Percentiles rank a stretch among this genome's conserved stretches.
Evolutionary conservation across 2,888 invertebrate species (phyloP).

Genomic region (Andrena hattorfiana): DNA sequence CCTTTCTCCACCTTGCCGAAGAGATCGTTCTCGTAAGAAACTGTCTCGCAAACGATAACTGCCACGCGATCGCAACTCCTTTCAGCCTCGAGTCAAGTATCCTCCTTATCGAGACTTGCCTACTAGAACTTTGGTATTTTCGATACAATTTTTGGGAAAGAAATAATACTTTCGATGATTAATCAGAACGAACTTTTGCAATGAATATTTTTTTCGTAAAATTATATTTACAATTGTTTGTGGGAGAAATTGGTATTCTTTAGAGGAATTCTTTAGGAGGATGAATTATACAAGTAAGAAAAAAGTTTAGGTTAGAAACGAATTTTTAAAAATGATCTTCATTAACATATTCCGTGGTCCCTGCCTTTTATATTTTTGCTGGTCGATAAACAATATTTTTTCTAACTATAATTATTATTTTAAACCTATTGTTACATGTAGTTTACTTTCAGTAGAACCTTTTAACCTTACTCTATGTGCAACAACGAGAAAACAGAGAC

Average conservation of each 20-base stretch:
- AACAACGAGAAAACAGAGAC: too few species aligned
- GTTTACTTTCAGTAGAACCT: too few species aligned
- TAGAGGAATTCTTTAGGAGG: not conserved
- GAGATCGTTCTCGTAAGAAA: constrained; percentile 5
- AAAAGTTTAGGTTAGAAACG: too few species aligned
- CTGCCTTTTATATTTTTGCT: too few species aligned
- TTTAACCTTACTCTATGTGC: too few species aligned
- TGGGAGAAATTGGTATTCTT: not conserved
- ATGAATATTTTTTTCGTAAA: not conserved
- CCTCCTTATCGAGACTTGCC: not conserved
- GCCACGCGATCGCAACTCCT: not conserved
- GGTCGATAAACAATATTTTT: too few species aligned
- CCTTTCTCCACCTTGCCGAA: not conserved
- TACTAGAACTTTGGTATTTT: not conserved
- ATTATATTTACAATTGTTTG: not conserved
- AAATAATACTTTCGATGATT: not conserved
- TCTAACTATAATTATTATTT: too few species aligned
- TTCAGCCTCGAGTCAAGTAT: not conserved
- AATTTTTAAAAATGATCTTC: too few species aligned
- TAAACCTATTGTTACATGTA: too few species aligned
- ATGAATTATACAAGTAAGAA: too few species aligned
- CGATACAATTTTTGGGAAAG: not conserved
- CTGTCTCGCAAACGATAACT: constrained; percentile 20
- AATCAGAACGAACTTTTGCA: not conserved
- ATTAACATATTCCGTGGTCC: too few species aligned